Conservation (phyloP, 2,888 invertebrate genomes). For the Limenitis camilla region DNA sequence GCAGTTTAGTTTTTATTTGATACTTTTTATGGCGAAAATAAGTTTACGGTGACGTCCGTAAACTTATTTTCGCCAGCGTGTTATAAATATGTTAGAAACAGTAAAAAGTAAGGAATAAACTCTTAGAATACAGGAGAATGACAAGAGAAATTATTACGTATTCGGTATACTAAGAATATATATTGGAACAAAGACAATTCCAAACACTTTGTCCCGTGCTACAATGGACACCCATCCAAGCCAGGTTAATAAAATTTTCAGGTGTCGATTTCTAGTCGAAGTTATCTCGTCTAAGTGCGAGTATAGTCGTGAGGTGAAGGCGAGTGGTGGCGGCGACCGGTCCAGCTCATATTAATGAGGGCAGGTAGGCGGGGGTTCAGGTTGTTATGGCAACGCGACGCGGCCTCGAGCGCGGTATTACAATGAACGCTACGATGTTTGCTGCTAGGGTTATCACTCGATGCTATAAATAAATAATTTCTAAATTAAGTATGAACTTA, state of each 20-base stretch:
- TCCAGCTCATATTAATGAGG: constrained; percentile 66
- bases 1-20: no score
- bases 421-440: constrained; percentile 54
- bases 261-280: constrained; percentile 31
- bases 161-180: no score
- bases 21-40: no score
- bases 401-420: constrained; percentile 61
- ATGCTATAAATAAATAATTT: no score
- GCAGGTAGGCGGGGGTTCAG: constrained; percentile 30
- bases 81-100: no score
- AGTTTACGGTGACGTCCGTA: no score
- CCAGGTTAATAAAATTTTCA: constrained; percentile 32
- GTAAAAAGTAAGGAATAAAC: no score
- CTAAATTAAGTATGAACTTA: no score
- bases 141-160: constrained; percentile 1
- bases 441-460: constrained; percentile 25
- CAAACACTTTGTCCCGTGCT: neutral
- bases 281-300: constrained; percentile 33
- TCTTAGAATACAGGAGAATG: no score
- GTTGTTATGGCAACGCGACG: constrained; percentile 66
- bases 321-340: constrained; percentile 38
- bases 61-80: no score
- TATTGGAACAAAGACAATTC: no score
- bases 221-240: neutral
- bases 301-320: neutral